These are phyloP conservation scores for Paedocypris micromegethes DNA, from an alignment of 2,797 vertebrate genomes.

Conservation along the genomic window DNA sequence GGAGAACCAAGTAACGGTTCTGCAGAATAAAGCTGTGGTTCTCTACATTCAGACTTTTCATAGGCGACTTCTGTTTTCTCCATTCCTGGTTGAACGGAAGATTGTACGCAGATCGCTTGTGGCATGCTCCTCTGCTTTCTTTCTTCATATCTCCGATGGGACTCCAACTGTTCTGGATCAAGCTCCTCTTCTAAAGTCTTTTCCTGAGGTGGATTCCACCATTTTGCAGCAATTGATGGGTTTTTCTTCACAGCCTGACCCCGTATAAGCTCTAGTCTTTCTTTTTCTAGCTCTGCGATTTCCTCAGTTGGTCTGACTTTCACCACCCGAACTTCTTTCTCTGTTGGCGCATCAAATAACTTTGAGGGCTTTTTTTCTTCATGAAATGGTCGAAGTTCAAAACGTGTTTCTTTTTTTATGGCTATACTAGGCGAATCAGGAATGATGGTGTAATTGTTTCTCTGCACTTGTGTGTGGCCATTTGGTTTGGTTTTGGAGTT, in stretches of 20 bases:
- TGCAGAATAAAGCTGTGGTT: slow-evolving; percentile 82
- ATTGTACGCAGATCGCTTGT: slow-evolving; percentile 29
- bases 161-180: slow-evolving; percentile 86
- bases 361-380: slow-evolving; percentile 91
- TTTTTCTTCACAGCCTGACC: slow-evolving; percentile 97
- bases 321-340: slow-evolving; percentile 80
- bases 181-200: slow-evolving; percentile 85
- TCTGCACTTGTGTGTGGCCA: slow-evolving; percentile 61
- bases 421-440: slow-evolving; percentile 65
- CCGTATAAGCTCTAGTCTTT: slow-evolving; percentile 87
- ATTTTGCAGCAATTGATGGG: slow-evolving; percentile 85
- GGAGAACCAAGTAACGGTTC: slow-evolving; percentile 82
- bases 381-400: slow-evolving; percentile 90
- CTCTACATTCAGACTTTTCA: slow-evolving; percentile 64
- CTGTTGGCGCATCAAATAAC: slow-evolving; percentile 79
- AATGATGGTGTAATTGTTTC: slow-evolving; percentile 53
- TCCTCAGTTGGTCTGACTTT: slow-evolving; percentile 86
- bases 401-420: slow-evolving; percentile 80
- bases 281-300: slow-evolving; percentile 90
- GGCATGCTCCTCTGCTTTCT: slow-evolving; percentile 76
- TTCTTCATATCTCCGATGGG: slow-evolving; percentile 88
- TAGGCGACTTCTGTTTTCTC: slow-evolving; percentile 77
- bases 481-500: slow-evolving; percentile 58
- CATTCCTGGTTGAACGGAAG: slow-evolving; percentile 57
- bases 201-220: slow-evolving; percentile 97